Percentiles rank a stretch among this genome's conserved stretches.
phyloP scores from a whole-genome alignment of 2,113 vertebrate genomes.

The Ptyas mucosa region DNA sequence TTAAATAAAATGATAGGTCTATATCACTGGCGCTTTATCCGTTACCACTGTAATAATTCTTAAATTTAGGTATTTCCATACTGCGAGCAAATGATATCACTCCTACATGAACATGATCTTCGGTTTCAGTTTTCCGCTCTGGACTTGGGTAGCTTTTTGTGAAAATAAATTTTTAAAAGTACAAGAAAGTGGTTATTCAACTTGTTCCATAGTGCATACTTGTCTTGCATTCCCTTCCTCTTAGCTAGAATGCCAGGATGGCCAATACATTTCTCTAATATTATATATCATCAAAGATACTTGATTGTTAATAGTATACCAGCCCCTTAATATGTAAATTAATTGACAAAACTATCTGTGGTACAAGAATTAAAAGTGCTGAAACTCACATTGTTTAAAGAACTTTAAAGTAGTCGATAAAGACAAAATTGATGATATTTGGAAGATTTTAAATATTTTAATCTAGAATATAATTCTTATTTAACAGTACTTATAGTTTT shows the following conservation, averaged over 20 bases:
- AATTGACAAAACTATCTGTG: not conserved
- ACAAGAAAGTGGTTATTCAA: not conserved
- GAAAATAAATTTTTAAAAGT: slow-evolving; percentile 10
- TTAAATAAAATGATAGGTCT: not conserved
- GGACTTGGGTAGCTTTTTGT: not conserved
- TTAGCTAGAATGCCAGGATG: not conserved
- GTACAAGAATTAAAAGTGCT: no score
- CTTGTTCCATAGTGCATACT: not conserved
- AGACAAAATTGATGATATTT: not conserved
- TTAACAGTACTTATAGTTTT: not conserved
- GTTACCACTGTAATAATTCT: not conserved
- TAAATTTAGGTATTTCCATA: not conserved
- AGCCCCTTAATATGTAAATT: not conserved
- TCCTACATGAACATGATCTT: not conserved
- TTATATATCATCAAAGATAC: not conserved
- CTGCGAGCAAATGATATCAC: not conserved
- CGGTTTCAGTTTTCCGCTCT: not conserved
- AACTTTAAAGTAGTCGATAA: not conserved
- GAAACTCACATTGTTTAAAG: not conserved
- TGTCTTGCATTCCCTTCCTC: not conserved
- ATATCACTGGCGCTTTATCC: not conserved
- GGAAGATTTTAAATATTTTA: not conserved
- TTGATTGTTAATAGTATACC: not conserved
- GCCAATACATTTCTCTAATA: not conserved
- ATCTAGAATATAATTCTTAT: not conserved